phyloP scores from a whole-genome alignment of 2,113 vertebrate genomes.

The Podocnemis expansa region DNA sequence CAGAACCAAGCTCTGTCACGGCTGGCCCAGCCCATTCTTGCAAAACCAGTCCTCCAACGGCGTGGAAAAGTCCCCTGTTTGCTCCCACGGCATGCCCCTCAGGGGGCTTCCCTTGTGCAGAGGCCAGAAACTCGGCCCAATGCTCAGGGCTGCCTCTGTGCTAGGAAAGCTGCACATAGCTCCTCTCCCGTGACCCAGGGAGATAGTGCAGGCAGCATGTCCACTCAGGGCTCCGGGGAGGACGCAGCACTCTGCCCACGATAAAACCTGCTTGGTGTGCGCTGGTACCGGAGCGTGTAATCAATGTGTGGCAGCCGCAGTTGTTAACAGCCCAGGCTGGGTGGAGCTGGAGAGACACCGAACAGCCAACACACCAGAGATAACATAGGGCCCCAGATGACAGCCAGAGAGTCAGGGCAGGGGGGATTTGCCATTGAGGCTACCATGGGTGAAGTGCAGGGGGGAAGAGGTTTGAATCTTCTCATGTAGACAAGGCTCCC shows the following conservation, averaged over 20 bases:
- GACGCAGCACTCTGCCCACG: slow-evolving; percentile 36
- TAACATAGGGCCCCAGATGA: background rate
- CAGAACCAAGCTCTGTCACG: background rate
- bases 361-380: background rate
- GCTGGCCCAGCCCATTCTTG: background rate
- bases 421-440: background rate
- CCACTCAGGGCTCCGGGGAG: background rate
- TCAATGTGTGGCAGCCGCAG: slow-evolving; percentile 53
- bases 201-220: background rate
- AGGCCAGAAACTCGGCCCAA: background rate
- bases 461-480: background rate
- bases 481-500: background rate
- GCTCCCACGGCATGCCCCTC: background rate
- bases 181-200: background rate
- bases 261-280: slow-evolving; percentile 55
- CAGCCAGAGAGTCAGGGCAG: background rate
- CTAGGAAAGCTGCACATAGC: slow-evolving; percentile 30
- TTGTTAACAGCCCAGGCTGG: slow-evolving; percentile 56
- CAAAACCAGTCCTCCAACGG: background rate
- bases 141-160: background rate
- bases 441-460: background rate
- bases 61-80: background rate
- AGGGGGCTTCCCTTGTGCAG: background rate
- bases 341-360: slow-evolving; percentile 59
- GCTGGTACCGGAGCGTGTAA: slow-evolving; percentile 9